A percentile compares a stretch with the other conserved stretches of the same genome.
phyloP scores from a whole-genome alignment of 1,140 invertebrate species.

The Coptotermes formosanus region DNA sequence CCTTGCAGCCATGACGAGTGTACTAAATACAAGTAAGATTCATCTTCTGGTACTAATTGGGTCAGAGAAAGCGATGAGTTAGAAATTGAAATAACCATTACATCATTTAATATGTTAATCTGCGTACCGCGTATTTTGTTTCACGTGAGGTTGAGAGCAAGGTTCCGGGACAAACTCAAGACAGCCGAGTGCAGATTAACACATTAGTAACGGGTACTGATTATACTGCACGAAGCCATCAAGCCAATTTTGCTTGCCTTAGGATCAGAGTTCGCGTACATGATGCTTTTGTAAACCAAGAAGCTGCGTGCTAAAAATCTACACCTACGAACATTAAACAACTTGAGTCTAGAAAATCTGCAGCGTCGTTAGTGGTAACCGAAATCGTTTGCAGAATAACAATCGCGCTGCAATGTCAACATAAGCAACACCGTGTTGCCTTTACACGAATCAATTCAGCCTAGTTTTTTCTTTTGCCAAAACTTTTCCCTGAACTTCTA shows the following conservation, averaged over 20 bases:
- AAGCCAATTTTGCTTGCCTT: background rate
- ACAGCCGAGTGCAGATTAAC: background rate
- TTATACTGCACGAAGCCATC: background rate
- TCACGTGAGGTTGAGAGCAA: background rate
- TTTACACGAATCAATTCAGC: too few species aligned
- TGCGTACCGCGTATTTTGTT: background rate
- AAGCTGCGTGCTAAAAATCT: background rate
- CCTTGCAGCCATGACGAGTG: background rate
- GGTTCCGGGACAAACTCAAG: background rate
- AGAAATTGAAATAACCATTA: background rate
- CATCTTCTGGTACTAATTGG: background rate
- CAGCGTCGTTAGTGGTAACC: too few species aligned
- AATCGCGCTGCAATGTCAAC: too few species aligned
- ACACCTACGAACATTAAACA: background rate
- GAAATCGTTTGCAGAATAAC: too few species aligned
- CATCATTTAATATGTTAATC: conserved; percentile 10
- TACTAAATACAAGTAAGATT: background rate
- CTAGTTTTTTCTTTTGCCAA: too few species aligned
- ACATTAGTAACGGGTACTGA: background rate
- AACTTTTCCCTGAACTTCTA: too few species aligned
- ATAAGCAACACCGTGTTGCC: too few species aligned
- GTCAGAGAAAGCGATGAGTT: conserved; percentile 5
- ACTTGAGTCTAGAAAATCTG: too few species aligned
- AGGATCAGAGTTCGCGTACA: background rate
- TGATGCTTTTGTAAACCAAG: background rate